Percentiles rank a stretch among this genome's conserved stretches.
These are phyloP conservation scores for Clarias platycephalus DNA, from an alignment of 2,797 vertebrate species.

Conservation along the genomic window DNA sequence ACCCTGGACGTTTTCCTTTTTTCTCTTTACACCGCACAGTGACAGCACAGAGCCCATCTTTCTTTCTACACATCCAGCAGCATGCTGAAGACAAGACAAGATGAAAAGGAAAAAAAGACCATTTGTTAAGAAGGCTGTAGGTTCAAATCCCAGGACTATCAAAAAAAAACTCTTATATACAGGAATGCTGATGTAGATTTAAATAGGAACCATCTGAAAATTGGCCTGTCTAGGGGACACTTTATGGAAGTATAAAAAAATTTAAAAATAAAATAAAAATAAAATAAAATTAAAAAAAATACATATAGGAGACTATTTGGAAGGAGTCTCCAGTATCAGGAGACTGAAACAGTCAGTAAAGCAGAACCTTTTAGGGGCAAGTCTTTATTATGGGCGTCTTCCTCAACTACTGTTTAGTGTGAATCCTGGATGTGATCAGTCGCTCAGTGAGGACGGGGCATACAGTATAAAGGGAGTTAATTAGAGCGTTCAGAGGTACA, in stretches of 20 bases:
- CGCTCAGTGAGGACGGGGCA: not conserved
- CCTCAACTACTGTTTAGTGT: not conserved
- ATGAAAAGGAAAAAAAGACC: not conserved
- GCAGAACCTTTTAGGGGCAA: not conserved
- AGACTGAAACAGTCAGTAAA: not conserved
- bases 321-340: not conserved
- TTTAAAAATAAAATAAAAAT: too few species aligned
- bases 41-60: constrained; percentile 74
- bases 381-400: too few species aligned
- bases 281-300: too few species aligned
- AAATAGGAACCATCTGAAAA: not conserved
- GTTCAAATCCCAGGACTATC: not conserved
- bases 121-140: not conserved
- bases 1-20: constrained; percentile 72
- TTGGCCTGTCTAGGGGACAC: not conserved
- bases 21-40: constrained; percentile 63
- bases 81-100: constrained; percentile 63
- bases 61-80: constrained; percentile 68
- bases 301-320: not conserved
- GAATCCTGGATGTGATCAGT: not conserved
- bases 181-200: too few species aligned
- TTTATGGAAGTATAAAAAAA: not conserved
- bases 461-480: not conserved
- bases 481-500: not conserved
- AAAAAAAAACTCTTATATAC: not conserved